Evolutionary conservation across 1,140 invertebrate species (phyloP), one percentile per base, ranked within the genome.

Genomic region (Diabrotica virgifera): DNA sequence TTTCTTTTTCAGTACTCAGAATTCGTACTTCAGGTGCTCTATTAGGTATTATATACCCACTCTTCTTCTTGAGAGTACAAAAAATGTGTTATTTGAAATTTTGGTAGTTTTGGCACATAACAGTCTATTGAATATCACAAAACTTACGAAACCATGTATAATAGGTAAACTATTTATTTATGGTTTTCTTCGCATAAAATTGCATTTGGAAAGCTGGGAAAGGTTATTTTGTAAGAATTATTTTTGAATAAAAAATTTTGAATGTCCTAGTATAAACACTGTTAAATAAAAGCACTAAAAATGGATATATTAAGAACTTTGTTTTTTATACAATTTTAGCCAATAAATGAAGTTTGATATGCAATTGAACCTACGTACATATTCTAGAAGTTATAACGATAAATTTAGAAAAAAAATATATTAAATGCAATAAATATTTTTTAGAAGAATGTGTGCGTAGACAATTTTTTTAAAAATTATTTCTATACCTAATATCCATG

Each of bases 211-310:
- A 4, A 54, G 7, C 55, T 14, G 13, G 13, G 13, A 57, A 14
- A 14, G 50, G 1, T 12, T 51, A 54, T 54, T 54, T 54, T 5
- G n/a, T 14, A 54, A 2, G 12, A 11, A 54, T 54, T 54, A 54
- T 54, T 54, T n/a, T 53, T 24, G 52, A 12, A 36, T 62, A 36
- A 54, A 52, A 12, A 40, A 36, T 14, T 63, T 63, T 63, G 58
- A 59, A 59, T 59, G 58, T 59, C 38, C 50, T 59, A 59, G 58
- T 50, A 59, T 59, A 38, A 59, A 69, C 68, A 70, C 68, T 70
- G 68, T 70, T 70, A 65, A 67, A 70, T 70, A 70, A 67, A 67
- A 62, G 68, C 68, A 70, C 68, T 59, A 67, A 63, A 62, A 56
- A 66, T 64, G 63, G 59, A 55, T 61, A 65, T 59, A 36, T 12